Evolutionary conservation across 2,797 vertebrate species (phyloP).

Genomic region (Mallotus villosus): DNA sequence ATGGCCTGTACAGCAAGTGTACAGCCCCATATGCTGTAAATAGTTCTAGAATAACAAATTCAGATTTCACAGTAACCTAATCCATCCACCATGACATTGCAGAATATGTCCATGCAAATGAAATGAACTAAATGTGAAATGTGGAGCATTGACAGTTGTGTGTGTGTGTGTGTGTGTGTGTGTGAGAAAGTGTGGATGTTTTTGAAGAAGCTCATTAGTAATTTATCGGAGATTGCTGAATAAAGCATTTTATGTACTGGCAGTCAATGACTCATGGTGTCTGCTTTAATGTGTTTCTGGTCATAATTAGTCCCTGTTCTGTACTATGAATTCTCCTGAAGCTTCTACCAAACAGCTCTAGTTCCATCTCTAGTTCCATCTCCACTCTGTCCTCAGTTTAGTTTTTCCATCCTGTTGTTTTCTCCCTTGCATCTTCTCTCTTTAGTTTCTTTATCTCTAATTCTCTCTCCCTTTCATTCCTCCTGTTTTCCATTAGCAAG

Average conservation of each 20-base stretch:
- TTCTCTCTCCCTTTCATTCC: not conserved
- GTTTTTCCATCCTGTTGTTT: not conserved
- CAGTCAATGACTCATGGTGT: constrained; percentile 12
- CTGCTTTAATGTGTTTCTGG: constrained; percentile 9
- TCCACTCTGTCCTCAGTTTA: not conserved
- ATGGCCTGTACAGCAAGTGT: not conserved
- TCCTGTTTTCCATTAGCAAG: not conserved
- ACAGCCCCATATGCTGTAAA: not conserved
- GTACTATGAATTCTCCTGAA: not conserved
- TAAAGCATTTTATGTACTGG: constrained; percentile 28
- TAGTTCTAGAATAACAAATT: constrained; percentile 3
- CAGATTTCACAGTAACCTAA: not conserved
- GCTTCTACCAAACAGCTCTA: not conserved
- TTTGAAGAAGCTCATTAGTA: not conserved
- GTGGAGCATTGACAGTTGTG: not conserved
- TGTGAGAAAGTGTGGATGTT: not conserved
- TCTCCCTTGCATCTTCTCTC: not conserved
- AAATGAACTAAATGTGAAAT: not conserved
- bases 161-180: not conserved
- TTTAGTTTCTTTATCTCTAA: too few relatives aligned
- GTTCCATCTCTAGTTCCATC: too few relatives aligned
- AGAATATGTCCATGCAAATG: not conserved
- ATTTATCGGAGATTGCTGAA: constrained; percentile 24
- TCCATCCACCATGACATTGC: not conserved
- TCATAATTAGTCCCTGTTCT: not conserved